Percentiles rank a stretch among this genome's conserved stretches.
Evolutionary conservation across 2,888 invertebrate genomes (phyloP).

Genomic region (Oscheius sp.): DNA sequence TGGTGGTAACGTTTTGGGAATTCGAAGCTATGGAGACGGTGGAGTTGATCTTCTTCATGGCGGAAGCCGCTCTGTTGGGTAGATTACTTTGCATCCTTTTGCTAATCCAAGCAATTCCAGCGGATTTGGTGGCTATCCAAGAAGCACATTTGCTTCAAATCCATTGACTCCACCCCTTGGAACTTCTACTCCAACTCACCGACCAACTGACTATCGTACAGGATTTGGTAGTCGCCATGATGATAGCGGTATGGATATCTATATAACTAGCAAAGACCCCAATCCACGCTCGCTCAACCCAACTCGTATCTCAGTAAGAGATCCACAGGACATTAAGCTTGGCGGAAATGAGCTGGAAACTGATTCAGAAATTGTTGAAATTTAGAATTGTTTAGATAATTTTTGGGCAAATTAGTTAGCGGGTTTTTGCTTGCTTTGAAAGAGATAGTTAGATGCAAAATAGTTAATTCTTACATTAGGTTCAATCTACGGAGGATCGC

Average conservation of each 20-base stretch:
- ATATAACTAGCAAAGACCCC: slow-evolving; percentile 17
- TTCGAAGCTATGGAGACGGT: slow-evolving; percentile 52
- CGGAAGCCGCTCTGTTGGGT: slow-evolving; percentile 45
- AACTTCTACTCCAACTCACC: slow-evolving; percentile 65
- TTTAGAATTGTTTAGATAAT: slow-evolving; percentile 1
- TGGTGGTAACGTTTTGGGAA: slow-evolving; percentile 55
- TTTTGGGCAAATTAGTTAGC: neutral
- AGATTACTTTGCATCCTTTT: neutral
- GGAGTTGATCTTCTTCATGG: slow-evolving; percentile 52
- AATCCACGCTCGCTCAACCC: neutral
- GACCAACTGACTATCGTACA: slow-evolving; percentile 37
- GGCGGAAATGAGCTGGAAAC: neutral
- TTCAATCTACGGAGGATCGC: slow-evolving; percentile 51
- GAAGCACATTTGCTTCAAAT: slow-evolving; percentile 68
- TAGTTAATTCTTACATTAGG: slow-evolving; percentile 36
- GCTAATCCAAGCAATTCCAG: neutral
- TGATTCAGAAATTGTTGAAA: slow-evolving; percentile 9
- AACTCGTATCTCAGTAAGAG: slow-evolving; percentile 1
- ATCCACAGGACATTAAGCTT: neutral
- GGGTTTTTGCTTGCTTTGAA: neutral
- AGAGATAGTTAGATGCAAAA: slow-evolving; percentile 5
- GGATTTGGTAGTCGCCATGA: slow-evolving; percentile 36
- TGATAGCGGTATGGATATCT: slow-evolving; percentile 48
- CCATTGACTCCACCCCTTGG: slow-evolving; percentile 69
- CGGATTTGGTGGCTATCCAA: slow-evolving; percentile 45